phyloP scores from a whole-genome alignment of 2,113 vertebrate species.

The Orycteropus afer region DNA sequence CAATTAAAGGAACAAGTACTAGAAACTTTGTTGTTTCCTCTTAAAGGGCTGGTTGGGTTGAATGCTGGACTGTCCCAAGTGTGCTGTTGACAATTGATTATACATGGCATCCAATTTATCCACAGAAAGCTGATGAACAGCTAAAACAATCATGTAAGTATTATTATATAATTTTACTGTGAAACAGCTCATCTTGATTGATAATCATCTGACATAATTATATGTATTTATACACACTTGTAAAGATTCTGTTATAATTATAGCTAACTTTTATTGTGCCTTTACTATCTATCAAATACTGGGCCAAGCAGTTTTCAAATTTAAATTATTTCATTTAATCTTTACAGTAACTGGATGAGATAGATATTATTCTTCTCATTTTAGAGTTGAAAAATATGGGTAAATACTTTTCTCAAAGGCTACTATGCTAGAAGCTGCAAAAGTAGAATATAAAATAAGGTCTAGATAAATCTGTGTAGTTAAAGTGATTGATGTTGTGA shows the following conservation, averaged over 20 bases:
- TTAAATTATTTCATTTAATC: background rate
- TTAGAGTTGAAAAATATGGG: background rate
- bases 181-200: background rate
- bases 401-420: background rate
- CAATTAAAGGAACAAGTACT: background rate
- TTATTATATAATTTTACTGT: constrained; percentile 45
- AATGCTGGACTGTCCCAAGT: constrained; percentile 98
- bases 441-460: background rate
- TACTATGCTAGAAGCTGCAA: background rate
- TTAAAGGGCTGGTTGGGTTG: constrained; percentile 95
- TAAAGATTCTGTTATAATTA: constrained; percentile 42
- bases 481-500: background rate
- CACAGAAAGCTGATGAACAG: constrained; percentile 96
- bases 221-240: constrained; percentile 11
- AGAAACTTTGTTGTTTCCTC: constrained; percentile 56
- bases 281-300: background rate
- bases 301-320: background rate
- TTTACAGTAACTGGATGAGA: background rate
- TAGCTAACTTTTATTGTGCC: constrained; percentile 14
- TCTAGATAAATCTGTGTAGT: background rate
- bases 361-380: background rate
- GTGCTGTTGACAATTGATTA: constrained; percentile 97
- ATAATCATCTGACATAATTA: background rate
- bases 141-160: constrained; percentile 96
- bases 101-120: constrained; percentile 98